Conservation (phyloP, 2,113 vertebrate species). For the Lophura nycthemera region DNA sequence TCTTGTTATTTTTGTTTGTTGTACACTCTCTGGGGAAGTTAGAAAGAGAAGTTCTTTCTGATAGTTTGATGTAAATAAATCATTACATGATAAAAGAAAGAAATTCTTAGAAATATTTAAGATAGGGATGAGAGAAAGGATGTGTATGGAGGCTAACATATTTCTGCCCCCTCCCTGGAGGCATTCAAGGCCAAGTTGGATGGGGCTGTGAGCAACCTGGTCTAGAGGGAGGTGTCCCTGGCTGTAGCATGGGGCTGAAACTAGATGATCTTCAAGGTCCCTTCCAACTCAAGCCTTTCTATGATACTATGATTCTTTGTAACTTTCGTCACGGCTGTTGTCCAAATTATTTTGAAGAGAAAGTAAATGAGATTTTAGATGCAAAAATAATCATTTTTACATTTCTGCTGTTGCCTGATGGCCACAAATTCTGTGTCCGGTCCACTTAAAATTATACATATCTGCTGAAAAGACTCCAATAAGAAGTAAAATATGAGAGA, state of each 20-base stretch:
- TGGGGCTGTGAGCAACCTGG: too few species aligned
- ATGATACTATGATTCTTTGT: neutral
- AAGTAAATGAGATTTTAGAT: conserved; percentile 6
- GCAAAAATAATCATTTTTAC: neutral
- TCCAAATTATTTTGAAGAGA: conserved; percentile 45
- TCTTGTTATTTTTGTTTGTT: neutral
- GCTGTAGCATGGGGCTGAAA: too few species aligned
- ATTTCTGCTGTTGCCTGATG: neutral
- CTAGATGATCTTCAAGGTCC: too few species aligned
- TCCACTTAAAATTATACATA: neutral
- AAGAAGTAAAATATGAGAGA: neutral
- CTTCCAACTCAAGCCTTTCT: too few species aligned
- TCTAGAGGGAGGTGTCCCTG: too few species aligned
- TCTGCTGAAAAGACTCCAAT: neutral
- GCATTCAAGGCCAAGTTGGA: too few species aligned
- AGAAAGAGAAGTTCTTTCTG: neutral
- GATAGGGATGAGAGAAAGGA: neutral
- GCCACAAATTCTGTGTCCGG: neutral
- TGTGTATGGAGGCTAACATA: neutral
- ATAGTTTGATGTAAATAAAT: neutral
- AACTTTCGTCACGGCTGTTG: conserved; percentile 55
- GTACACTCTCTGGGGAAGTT: neutral
- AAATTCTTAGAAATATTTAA: neutral
- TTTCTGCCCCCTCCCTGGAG: neutral
- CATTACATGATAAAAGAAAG: rapidly evolving